phyloP scores from a whole-genome alignment of 2,113 vertebrate genomes.

The Hucho hucho region DNA sequence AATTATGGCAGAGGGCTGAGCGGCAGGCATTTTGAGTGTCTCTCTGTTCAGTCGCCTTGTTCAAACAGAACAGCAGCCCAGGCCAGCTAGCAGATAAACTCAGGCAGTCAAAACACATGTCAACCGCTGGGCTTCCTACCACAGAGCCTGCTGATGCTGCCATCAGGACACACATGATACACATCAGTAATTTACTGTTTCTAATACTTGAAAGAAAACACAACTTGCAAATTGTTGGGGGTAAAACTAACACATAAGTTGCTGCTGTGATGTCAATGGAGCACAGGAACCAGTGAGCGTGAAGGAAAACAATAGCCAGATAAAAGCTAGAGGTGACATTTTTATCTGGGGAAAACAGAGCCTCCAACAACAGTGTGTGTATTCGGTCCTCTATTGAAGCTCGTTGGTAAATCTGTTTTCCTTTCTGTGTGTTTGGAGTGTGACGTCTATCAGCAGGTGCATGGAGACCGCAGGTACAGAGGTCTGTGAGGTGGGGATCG shows the following conservation, averaged over 20 bases:
- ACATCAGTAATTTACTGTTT: neutral
- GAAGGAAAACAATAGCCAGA: neutral
- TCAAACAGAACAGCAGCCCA: slow-evolving; percentile 10
- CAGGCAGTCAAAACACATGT: slow-evolving; percentile 4
- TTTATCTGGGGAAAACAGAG: neutral
- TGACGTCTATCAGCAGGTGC: slow-evolving; percentile 16
- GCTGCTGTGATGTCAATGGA: slow-evolving; percentile 11
- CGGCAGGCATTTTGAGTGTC: slow-evolving; percentile 9
- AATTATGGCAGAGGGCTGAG: slow-evolving; percentile 27
- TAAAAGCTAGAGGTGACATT: neutral
- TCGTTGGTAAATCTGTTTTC: slow-evolving; percentile 3
- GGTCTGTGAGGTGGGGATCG: neutral
- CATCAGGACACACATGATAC: neutral
- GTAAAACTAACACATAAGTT: neutral
- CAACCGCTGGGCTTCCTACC: neutral
- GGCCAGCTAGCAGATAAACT: neutral
- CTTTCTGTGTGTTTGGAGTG: neutral
- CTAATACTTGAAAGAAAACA: neutral
- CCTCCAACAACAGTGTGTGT: neutral
- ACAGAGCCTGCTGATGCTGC: neutral
- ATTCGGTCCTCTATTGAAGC: neutral
- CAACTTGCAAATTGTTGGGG: neutral
- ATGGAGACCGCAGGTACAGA: neutral
- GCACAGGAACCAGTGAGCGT: neutral
- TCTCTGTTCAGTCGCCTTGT: neutral